These are phyloP conservation scores for Datnioides undecimradiatus DNA, from an alignment of 2,113 vertebrate species.

Conservation along the genomic window DNA sequence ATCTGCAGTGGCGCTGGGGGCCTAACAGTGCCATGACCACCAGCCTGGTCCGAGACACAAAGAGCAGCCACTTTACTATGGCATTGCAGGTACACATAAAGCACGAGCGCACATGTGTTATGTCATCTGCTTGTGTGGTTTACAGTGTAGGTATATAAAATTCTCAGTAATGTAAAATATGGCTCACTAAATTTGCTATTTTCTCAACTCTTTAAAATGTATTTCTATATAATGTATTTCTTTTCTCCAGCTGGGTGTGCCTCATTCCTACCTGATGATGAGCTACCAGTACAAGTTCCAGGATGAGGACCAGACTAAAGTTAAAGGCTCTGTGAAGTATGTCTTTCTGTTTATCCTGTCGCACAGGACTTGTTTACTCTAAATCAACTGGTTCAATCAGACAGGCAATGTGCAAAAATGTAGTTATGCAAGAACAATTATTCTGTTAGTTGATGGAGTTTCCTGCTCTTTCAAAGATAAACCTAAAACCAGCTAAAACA, in stretches of 20 bases:
- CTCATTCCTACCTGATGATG: conserved; percentile 95
- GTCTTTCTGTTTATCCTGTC: conserved; percentile 21
- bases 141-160: background rate
- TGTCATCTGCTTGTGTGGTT: no score
- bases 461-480: background rate
- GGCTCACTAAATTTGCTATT: background rate
- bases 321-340: conserved; percentile 97
- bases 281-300: conserved; percentile 99
- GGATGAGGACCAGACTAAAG: conserved; percentile 95
- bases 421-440: background rate
- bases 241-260: conserved; percentile 91
- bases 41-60: conserved; percentile 94
- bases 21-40: conserved; percentile 97
- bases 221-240: background rate
- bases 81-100: conserved; percentile 89
- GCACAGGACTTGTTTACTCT: background rate
- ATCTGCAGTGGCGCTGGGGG: conserved; percentile 97
- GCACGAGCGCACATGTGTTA: background rate
- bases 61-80: conserved; percentile 93
- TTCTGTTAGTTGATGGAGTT: background rate
- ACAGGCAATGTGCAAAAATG: background rate
- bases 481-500: background rate
- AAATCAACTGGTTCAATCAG: background rate
- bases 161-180: background rate
- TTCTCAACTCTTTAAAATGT: background rate